Evolutionary conservation across 92 coral and sea anemone genomes (phyloP), one percentile per base, ranked within the genome.

Genomic region (Palythoa caribaeorum): DNA sequence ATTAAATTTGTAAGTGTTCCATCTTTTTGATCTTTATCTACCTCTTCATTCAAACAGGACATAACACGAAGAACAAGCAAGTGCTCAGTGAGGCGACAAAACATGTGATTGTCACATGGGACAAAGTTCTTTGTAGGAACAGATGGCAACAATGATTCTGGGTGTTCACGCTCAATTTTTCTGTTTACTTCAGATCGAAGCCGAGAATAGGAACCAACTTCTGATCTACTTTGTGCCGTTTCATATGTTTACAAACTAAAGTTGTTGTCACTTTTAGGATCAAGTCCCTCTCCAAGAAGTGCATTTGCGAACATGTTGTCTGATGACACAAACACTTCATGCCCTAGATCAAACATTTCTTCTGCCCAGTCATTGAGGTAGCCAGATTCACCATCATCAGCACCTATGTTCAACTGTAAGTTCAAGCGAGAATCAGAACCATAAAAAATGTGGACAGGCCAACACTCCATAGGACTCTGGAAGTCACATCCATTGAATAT

Each of bases 401-500:
- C 70, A 63, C 70, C 37, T 86, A 89, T 71, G 71, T 89, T 89
- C 60, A 89, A 73, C 21, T 84, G 84, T 62, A 89, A 65, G 65
- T 89, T 84, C 38, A 89, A 57, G 21, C 84, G 52, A 53, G 89
- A 54, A 75, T 89, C 92, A 9, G 65, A 53, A 35, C 88, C 88
- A 53, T 89, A 84, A 84, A 76, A 84, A 14, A 89, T 69, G 35
- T 72, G 79, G 9, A 89, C 59, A 17, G 89, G 92, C 92, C 92
- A 89, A 73, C 77, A 83, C 39, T 89, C 92, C 66, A 70, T 21
- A 72, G 92, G 92, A 73, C 92, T 89, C 47, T 89, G 92, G 60
- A 84, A 81, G 47, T 77, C 63, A 15, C 86, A 70, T 21, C 83
- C 83, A 83, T 89, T 37, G 38, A 89, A 77, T 73, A 78, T 21